Evolutionary conservation across 64 coral and sea anemone genomes (phyloP).

Genomic region (Montipora foliosa): DNA sequence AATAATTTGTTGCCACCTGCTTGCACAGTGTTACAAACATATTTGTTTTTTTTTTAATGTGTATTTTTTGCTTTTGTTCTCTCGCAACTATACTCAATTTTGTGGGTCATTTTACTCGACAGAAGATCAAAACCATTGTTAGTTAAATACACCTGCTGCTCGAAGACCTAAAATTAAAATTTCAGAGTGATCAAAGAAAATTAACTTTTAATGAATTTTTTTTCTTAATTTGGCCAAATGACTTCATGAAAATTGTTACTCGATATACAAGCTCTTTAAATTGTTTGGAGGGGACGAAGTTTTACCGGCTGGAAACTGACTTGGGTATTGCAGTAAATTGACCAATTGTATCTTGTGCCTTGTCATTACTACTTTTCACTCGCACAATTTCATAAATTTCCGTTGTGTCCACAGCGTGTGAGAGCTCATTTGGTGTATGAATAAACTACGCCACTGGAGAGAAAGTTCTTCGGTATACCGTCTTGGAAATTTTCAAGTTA

Average conservation of each 20-base stretch:
- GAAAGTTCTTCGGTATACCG: no score
- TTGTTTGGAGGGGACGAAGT: no score
- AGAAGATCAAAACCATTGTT: not conserved
- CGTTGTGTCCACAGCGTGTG: not conserved
- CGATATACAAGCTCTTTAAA: no score
- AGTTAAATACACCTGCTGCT: constrained; percentile 26
- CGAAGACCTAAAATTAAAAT: not conserved
- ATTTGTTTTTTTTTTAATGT: constrained; percentile 10
- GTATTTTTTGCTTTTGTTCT: not conserved
- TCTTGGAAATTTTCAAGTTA: no score
- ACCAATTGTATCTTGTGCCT: not conserved
- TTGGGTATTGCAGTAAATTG: no score
- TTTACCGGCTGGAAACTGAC: no score
- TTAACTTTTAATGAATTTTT: not conserved
- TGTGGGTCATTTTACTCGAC: not conserved
- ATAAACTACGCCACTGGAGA: not conserved
- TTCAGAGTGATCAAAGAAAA: not conserved
- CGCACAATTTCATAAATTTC: not conserved
- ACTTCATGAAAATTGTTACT: not conserved
- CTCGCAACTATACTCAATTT: not conserved
- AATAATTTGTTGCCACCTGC: not conserved
- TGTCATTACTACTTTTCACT: not conserved
- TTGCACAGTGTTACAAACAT: not conserved
- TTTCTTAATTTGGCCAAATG: not conserved
- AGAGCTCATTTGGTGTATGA: not conserved